A percentile compares a stretch with the other conserved stretches of the same genome.
Conservation (phyloP, 2,888 invertebrate genomes). For the Archaeoteleia sp. region DNA sequence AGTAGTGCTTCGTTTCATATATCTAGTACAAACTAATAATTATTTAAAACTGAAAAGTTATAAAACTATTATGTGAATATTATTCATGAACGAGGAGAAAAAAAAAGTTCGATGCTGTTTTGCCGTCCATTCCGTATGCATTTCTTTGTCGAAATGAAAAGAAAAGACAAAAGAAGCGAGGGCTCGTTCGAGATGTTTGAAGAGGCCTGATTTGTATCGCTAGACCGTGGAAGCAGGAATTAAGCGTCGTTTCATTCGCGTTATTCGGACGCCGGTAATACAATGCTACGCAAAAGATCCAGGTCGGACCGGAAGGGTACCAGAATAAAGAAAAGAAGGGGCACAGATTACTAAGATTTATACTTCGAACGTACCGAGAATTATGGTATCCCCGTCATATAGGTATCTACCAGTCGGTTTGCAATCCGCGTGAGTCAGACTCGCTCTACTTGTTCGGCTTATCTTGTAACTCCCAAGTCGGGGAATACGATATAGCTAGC, state of each 20-base stretch:
- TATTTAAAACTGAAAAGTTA: too few species aligned
- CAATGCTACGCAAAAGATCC: slow-evolving; percentile 14
- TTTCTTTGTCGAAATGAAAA: too few species aligned
- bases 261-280: slow-evolving; percentile 6
- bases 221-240: slow-evolving; percentile 6
- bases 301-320: slow-evolving; percentile 32
- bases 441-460: slow-evolving; percentile 33
- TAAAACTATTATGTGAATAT: too few species aligned
- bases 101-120: too few species aligned
- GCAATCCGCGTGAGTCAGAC: slow-evolving; percentile 13
- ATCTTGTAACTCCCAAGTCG: slow-evolving; percentile 28
- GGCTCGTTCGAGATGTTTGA: too few species aligned
- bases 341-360: slow-evolving; percentile 27
- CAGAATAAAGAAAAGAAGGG: slow-evolving; percentile 41
- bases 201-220: too few species aligned
- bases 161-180: too few species aligned
- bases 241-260: slow-evolving; percentile 12
- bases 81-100: too few species aligned
- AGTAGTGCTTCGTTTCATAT: too few species aligned
- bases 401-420: slow-evolving; percentile 8
- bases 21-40: too few species aligned
- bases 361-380: slow-evolving; percentile 43
- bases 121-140: too few species aligned
- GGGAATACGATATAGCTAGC: slow-evolving; percentile 14
- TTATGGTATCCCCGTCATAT: slow-evolving; percentile 40